These are phyloP conservation scores for Volucella inflata DNA, from an alignment of 2,888 invertebrate species.

Conservation along the genomic window DNA sequence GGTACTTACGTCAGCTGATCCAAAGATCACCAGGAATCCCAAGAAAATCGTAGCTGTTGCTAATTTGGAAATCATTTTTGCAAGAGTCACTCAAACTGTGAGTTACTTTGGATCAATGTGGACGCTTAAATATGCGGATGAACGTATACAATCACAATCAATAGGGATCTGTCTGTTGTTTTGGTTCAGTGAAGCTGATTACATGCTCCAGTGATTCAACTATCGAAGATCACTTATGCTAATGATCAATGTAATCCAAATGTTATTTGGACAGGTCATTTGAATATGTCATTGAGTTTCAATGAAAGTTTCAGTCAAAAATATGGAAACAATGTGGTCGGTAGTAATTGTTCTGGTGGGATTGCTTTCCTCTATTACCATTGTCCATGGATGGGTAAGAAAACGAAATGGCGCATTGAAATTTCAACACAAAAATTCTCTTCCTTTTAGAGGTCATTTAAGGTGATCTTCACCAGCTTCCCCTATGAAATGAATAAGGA, in stretches of 20 bases:
- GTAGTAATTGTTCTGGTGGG: constrained; percentile 73
- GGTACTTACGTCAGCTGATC: constrained; percentile 50
- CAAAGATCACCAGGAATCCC: constrained; percentile 13
- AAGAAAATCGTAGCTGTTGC: constrained; percentile 1
- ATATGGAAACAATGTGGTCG: constrained; percentile 76
- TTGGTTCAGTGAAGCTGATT: constrained; percentile 34
- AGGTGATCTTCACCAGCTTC: constrained; percentile 78
- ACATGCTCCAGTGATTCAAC: constrained; percentile 42
- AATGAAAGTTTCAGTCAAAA: constrained; percentile 68
- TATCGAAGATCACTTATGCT: constrained; percentile 23
- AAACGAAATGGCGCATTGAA: constrained; percentile 22
- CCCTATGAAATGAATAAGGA: constrained; percentile 78
- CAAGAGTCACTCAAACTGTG: constrained; percentile 16
- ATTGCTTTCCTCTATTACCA: constrained; percentile 67
- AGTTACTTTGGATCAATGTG: neutral
- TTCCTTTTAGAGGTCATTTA: constrained; percentile 79
- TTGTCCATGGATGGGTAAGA: constrained; percentile 79
- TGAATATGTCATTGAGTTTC: neutral
- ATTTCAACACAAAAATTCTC: constrained; percentile 24
- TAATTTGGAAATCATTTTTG: constrained; percentile 28
- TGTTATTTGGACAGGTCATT: neutral
- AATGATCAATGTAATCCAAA: constrained; percentile 10
- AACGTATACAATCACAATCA: constrained; percentile 14
- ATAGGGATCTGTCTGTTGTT: neutral
- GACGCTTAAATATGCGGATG: constrained; percentile 51